Percentiles rank a stretch among this genome's conserved stretches.
These are phyloP conservation scores for Criorhina ranunculi DNA, from an alignment of 2,888 invertebrate genomes.

Conservation along the genomic window DNA sequence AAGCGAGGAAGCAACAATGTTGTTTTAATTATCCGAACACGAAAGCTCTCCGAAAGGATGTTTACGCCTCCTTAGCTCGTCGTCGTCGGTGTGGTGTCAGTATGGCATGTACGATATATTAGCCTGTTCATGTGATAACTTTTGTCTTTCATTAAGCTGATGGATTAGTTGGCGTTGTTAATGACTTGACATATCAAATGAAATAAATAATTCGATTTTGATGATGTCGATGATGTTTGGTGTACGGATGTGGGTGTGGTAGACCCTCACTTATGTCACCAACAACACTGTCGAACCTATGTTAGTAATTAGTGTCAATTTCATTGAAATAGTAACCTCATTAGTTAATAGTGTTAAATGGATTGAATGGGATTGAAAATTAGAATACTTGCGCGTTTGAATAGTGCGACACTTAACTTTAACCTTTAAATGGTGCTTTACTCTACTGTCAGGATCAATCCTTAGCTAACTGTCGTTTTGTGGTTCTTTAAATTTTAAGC, in stretches of 20 bases:
- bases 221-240: slow-evolving; percentile 44
- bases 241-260: not conserved
- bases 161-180: slow-evolving; percentile 72
- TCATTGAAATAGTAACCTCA: slow-evolving; percentile 17
- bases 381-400: not conserved
- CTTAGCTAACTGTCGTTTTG: too few species aligned
- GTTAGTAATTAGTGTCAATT: slow-evolving; percentile 51
- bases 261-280: slow-evolving; percentile 20
- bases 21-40: slow-evolving; percentile 70
- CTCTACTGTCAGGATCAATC: too few species aligned
- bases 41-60: slow-evolving; percentile 55
- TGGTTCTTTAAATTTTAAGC: too few species aligned
- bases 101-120: slow-evolving; percentile 37
- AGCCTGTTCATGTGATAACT: slow-evolving; percentile 38
- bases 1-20: slow-evolving; percentile 72
- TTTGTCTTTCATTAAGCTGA: slow-evolving; percentile 72
- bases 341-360: slow-evolving; percentile 10
- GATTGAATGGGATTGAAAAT: not conserved
- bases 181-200: slow-evolving; percentile 69
- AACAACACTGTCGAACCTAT: slow-evolving; percentile 29
- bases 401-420: too few species aligned
- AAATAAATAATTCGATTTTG: slow-evolving; percentile 73
- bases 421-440: too few species aligned
- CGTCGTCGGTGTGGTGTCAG: not conserved
- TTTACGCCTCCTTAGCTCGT: slow-evolving; percentile 33